These are phyloP conservation scores for Sciaenops ocellatus DNA, from an alignment of 2,797 vertebrate genomes.

Conservation along the genomic window DNA sequence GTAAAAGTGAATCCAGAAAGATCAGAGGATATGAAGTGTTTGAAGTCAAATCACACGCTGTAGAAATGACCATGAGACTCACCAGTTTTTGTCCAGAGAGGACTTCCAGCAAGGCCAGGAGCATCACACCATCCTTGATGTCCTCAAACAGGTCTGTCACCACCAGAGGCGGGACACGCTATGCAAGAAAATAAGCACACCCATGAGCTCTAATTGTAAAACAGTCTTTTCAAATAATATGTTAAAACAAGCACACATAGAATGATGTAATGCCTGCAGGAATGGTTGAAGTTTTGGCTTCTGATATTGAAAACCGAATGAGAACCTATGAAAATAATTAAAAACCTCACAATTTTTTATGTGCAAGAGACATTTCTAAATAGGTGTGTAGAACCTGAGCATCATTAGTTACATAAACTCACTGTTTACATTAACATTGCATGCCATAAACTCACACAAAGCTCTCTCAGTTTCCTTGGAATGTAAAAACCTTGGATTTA, in stretches of 20 bases:
- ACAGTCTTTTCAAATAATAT: conserved; percentile 3
- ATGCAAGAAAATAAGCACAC: conserved; percentile 44
- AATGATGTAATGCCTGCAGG: not conserved
- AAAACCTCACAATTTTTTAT: not conserved
- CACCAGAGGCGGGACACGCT: conserved; percentile 92
- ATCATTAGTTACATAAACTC: conserved; percentile 3
- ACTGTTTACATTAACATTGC: conserved; percentile 47
- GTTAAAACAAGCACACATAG: not conserved
- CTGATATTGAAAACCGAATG: conserved; percentile 1
- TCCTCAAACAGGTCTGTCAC: conserved; percentile 97
- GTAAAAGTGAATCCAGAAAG: conserved; percentile 46
- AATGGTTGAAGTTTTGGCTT: not conserved
- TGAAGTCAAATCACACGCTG: conserved; percentile 64
- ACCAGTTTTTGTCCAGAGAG: conserved; percentile 98
- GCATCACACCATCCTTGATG: conserved; percentile 96
- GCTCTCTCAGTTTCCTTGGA: conserved; percentile 58
- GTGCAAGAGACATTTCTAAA: not conserved
- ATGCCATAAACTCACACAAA: conserved; percentile 51
- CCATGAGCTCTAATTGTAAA: conserved; percentile 10
- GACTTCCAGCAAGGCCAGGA: conserved; percentile 95
- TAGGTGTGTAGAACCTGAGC: not conserved
- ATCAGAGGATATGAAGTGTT: conserved; percentile 47
- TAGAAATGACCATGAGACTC: conserved; percentile 71
- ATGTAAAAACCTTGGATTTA: conserved; percentile 63
- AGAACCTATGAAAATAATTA: not conserved